Evolutionary conservation across 1,140 invertebrate species (phyloP), one percentile per base, ranked within the genome.

Genomic region (Saxidomus purpurata): DNA sequence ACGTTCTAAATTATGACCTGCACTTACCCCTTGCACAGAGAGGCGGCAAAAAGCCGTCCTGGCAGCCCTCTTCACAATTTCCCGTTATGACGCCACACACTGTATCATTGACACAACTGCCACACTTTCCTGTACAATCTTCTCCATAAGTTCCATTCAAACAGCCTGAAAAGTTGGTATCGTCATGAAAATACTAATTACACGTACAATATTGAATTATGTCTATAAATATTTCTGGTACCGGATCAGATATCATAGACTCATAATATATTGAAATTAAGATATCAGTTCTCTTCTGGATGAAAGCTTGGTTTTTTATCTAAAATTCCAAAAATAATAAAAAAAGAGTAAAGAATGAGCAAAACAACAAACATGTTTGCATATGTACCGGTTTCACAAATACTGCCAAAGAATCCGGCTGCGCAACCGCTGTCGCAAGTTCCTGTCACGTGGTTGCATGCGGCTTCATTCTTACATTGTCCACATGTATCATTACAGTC

Each of bases 381-480:
- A n/a, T 43, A 77, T 36, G 63, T 52, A 87, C 85, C 85, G 67
- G 43, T 28, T 11, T 34, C 67, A 59, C 89, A 90, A 38, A 86
- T 52, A 13, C 61, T 28, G 13, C 90, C 90, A 47, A 71, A 31
- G 40, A 79, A 91, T 19, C 90, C 90, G 25, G 84, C 77, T 1
- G 49, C 49, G 59, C 87, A 92, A 1, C 83, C 86, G 40, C 38
- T 63, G 1, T 74, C 43, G 82, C 91, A 92, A n/a, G 61, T 61
- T 67, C 91, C 91, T 31, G 82, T 86, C 25, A 79, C 84, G 47
- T 84, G 86, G 31, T 92, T 69, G 83, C 91, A 92, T 31, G 77
- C 17, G 19, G 28, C 69, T 25, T 69, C 76, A 61, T 82, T 61
- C 36, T 77, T 76, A 80, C 91, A 92, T 28, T 89, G 67, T n/a